Base-by-base conservation (phyloP, 2,113 vertebrate species). In the Poecilia latipinna region DNA sequence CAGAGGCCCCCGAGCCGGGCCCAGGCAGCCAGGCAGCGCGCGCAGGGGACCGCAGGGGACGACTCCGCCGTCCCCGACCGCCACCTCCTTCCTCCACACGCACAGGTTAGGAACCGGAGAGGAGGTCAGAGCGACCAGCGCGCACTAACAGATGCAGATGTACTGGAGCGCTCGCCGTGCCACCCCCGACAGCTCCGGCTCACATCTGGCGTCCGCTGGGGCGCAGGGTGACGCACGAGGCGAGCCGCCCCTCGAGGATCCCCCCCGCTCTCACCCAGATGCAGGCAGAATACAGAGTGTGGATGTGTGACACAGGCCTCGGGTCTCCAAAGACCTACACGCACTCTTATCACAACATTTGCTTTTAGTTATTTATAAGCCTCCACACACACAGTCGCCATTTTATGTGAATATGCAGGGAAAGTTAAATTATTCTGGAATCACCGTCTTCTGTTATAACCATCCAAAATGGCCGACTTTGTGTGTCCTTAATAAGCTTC, bases 171-270 rank as follows among this genome's bases (percentile, higher is more conserved):
- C 78, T 63, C 66, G 28, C 68, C 1, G 33, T 72, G 75, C 64
- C 79, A 33, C 66, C 80, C 65, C 66, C 32, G 61, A 44, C 74
- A 39, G 77, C 81, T 84, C 57, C 33, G 51, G 51, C 51, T 57
- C 83, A 85, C 83, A 94, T 93, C 93, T 94, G 91, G 89, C 79
- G 89, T 93, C 90, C 91, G 54, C 89, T 87, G 93, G 90, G 91
- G 93, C 85, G 29, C 89, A 90, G 90, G 90, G 91, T 94, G 93
- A 94, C 90, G 90, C 91, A 91, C 87, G 75, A 85, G 82, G 89
- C 65, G 75, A 79, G 57, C 68, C 82, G 5, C 77, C 93, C 90
- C 82, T 65, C 31, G 92, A 80, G 87, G 75, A 79, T 82, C 81
- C 87, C 85, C 74, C 79, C 82, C 71, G 51, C 86, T 75, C 78